Evolutionary conservation across 2,113 vertebrate genomes (phyloP), one percentile per base, ranked within the genome.

Genomic region (Tragelaphus strepsiceros): DNA sequence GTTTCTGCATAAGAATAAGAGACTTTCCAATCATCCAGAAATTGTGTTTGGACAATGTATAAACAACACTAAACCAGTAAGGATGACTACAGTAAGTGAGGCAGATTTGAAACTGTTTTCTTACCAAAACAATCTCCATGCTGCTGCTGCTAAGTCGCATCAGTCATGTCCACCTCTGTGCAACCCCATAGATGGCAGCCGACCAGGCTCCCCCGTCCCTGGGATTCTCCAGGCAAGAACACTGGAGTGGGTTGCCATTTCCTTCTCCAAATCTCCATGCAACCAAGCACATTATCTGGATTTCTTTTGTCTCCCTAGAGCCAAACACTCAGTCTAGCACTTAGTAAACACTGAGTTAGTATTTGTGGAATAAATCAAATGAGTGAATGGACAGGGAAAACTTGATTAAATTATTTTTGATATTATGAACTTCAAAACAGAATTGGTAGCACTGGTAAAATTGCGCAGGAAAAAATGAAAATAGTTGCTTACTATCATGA

Each of bases 101-200:
- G 22, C 89, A 64, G 87, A 84, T 96, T 84, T 97, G 80, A 97
- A 97, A 78, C 28, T n/a, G 12, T 80, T 62, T 92, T 92, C 80
- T 95, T 90, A 92, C 14, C 78, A 94, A 96, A 92, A 82, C 71
- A 59, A 61, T 46, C 11, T 74, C 77, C 19, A 13, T 56, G 28
- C 19, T 62, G 61, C 24, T 59, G 58, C 61, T 62, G 61, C 61
- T 62, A 32, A 62, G 61, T 62, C 0, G 14, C 28, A 7, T 62
- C 28, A 62, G 61, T 62, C 14, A 0, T 62, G 28, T 62, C 61
- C 3, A 1, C 30, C 61, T 62, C 28, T 32, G 6, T 30, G 28
- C 14, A 0, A 32, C 61, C 61, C 61, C 61, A 30, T 62, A 30
- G 61, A 30, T 7, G 5, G 28, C 15, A 32, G 61, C 61, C 7